Percentiles rank a stretch among this genome's conserved stretches.
Evolutionary conservation across 2,888 invertebrate genomes (phyloP).

Genomic region (Brachyptera risi): DNA sequence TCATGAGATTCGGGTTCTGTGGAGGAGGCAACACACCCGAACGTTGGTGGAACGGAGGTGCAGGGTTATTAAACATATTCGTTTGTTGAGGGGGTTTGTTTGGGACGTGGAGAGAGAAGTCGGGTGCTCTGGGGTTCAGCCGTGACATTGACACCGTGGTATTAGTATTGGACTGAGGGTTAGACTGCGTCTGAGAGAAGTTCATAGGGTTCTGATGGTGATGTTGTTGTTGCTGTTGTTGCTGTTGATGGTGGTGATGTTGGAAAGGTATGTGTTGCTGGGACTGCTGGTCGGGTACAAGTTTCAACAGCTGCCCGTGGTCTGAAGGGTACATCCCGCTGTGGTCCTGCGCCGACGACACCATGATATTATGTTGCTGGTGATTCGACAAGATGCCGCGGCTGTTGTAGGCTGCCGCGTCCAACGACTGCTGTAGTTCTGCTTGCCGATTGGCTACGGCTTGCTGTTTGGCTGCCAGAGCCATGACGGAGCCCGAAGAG

Average conservation of each 20-base stretch:
- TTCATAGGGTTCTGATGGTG: slow-evolving; percentile 27
- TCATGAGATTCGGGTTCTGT: slow-evolving; percentile 27
- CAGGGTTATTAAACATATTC: slow-evolving; percentile 20
- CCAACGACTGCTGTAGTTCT: neutral
- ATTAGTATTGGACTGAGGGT: slow-evolving; percentile 24
- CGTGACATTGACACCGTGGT: slow-evolving; percentile 58
- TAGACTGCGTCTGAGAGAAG: slow-evolving; percentile 26
- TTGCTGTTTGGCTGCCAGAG: slow-evolving; percentile 19
- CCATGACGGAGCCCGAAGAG: slow-evolving; percentile 24
- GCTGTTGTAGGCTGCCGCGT: neutral
- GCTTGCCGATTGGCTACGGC: neutral
- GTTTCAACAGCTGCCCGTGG: slow-evolving; percentile 42
- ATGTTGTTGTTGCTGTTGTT: slow-evolving; percentile 35
- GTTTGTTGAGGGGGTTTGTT: slow-evolving; percentile 39
- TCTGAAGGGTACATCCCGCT: slow-evolving; percentile 25
- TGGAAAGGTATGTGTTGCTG: slow-evolving; percentile 30
- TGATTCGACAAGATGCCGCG: slow-evolving; percentile 2
- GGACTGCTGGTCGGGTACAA: slow-evolving; percentile 43
- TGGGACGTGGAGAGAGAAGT: slow-evolving; percentile 57
- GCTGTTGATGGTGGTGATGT: too few relatives aligned
- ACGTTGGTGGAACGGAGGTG: slow-evolving; percentile 28
- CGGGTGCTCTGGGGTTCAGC: slow-evolving; percentile 76
- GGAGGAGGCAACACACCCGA: slow-evolving; percentile 28
- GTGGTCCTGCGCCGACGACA: slow-evolving; percentile 26
- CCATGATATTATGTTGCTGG: slow-evolving; percentile 25